Conservation (phyloP, 2,888 invertebrate species). For the Xestoiulus laeticollis region DNA sequence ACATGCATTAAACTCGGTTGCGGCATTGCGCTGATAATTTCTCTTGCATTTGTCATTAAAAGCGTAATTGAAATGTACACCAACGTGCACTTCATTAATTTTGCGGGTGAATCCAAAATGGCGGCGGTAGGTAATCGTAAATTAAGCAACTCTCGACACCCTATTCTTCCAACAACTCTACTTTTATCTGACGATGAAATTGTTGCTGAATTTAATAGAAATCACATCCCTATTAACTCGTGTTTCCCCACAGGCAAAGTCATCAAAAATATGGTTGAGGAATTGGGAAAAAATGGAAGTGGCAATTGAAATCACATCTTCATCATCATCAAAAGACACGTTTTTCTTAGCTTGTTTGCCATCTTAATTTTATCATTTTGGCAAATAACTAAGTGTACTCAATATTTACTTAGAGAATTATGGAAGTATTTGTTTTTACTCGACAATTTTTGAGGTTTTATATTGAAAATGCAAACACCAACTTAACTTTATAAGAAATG, state of each 20-base stretch:
- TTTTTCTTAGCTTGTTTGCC: neutral
- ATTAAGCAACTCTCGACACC: too few relatives aligned
- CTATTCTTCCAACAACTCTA: neutral
- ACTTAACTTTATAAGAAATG: too few relatives aligned
- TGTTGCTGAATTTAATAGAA: conserved; percentile 1
- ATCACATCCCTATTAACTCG: conserved; percentile 15
- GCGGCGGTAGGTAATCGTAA: too few relatives aligned
- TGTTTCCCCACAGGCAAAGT: conserved; percentile 6
- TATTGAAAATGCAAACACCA: too few relatives aligned
- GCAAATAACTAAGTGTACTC: neutral
- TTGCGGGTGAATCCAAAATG: conserved; percentile 24
- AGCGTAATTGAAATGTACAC: conserved; percentile 43
- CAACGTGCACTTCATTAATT: conserved; percentile 24
- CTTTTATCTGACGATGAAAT: neutral
- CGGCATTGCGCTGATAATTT: conserved; percentile 38
- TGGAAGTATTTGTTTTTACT: too few relatives aligned
- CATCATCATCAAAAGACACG: neutral
- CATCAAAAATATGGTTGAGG: neutral
- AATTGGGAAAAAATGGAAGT: neutral
- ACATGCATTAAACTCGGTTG: conserved; percentile 38
- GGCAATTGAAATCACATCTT: neutral
- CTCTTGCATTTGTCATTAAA: conserved; percentile 36
- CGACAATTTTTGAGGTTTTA: too few relatives aligned
- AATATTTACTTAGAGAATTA: neutral
- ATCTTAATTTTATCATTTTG: conserved; percentile 5